phyloP scores from a whole-genome alignment of 2,797 vertebrate genomes.

The Chelmon rostratus region DNA sequence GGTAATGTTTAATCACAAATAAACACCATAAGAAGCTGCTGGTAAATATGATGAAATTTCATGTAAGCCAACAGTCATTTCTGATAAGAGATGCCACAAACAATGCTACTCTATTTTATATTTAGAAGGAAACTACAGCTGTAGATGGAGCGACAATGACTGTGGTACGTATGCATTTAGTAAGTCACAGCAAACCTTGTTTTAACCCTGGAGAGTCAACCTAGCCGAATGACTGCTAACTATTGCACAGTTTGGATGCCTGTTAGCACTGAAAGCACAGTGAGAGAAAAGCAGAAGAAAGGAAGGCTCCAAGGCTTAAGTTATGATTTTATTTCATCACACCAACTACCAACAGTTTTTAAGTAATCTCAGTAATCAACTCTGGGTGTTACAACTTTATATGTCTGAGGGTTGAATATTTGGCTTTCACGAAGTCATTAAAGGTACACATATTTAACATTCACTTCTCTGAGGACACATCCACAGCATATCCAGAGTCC shows the following conservation, averaged over 20 bases:
- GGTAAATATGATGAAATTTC: neutral
- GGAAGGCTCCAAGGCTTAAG: neutral
- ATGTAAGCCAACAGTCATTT: neutral
- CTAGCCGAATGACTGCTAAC: neutral
- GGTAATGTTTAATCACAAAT: neutral
- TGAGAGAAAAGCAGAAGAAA: slow-evolving; percentile 36
- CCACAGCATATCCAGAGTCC: no score
- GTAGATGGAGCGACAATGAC: neutral
- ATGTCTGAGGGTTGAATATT: neutral
- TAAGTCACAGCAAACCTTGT: neutral
- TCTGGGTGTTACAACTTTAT: neutral
- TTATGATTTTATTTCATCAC: slow-evolving; percentile 6
- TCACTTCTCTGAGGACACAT: no score
- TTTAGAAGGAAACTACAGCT: neutral
- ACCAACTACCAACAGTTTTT: neutral
- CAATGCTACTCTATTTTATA: no score
- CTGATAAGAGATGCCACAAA: no score
- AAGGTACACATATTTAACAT: neutral
- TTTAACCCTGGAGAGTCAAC: neutral
- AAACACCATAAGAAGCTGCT: neutral
- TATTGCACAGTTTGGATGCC: slow-evolving; percentile 12
- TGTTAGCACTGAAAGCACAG: neutral
- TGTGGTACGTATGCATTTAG: neutral
- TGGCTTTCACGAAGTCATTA: neutral
- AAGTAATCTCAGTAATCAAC: slow-evolving; percentile 25